A percentile compares a stretch with the other conserved stretches of the same genome.
Conservation (phyloP, 1,140 invertebrate species). For the Drosophila erecta region DNA sequence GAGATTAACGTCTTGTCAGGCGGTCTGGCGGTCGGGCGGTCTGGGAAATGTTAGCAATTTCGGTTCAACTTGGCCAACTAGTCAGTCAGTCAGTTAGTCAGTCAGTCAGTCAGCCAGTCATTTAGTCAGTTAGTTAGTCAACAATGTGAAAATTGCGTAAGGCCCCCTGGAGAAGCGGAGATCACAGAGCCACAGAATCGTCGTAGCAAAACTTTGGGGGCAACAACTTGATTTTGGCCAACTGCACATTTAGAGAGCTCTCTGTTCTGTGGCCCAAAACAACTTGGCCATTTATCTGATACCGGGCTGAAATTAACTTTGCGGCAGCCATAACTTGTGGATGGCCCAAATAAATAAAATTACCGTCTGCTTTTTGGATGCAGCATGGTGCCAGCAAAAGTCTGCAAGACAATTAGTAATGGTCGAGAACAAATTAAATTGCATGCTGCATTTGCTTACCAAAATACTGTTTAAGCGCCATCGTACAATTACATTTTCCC, state of each 20-base stretch:
- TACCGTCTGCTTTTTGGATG: constrained; percentile 20
- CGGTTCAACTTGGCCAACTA: constrained; percentile 45
- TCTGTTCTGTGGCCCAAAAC: constrained; percentile 22
- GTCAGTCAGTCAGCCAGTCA: no score
- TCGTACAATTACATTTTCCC: not conserved
- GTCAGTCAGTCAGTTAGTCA: not conserved
- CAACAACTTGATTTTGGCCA: constrained; percentile 40
- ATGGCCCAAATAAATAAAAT: constrained; percentile 43
- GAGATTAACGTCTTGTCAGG: constrained; percentile 40
- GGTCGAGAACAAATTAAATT: constrained; percentile 5
- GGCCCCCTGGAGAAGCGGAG: constrained; percentile 1
- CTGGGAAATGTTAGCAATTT: constrained; percentile 69
- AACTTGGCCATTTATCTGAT: constrained; percentile 21
- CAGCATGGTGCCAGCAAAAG: not conserved
- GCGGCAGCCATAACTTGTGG: constrained; percentile 35
- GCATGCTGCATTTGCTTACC: not conserved
- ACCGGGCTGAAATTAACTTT: constrained; percentile 31
- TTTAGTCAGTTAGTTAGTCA: not conserved
- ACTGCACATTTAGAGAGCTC: not conserved
- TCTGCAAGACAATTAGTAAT: constrained; percentile 13
- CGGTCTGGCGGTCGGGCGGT: not conserved
- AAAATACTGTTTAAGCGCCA: not conserved
- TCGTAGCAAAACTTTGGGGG: constrained; percentile 10
- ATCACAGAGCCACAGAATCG: constrained; percentile 9
- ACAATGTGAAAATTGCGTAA: constrained; percentile 60